Percentiles rank a stretch among this genome's conserved stretches.
phyloP scores from a whole-genome alignment of 2,888 invertebrate species.

The Caenorhabditis afra region DNA sequence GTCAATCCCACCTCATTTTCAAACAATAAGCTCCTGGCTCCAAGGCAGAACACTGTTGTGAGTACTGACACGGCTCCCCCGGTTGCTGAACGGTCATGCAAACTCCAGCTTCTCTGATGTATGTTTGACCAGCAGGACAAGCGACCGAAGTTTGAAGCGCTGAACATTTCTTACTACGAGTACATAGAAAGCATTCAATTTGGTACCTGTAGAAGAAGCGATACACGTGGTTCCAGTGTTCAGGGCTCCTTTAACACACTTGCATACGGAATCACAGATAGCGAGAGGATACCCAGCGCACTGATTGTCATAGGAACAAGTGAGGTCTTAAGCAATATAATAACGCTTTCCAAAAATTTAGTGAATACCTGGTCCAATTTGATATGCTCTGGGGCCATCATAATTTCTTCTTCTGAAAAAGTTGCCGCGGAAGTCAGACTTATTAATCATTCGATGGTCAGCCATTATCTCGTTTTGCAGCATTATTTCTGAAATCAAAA shows the following conservation, averaged over 20 bases:
- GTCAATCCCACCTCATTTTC: conserved; percentile 52
- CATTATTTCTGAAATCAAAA: conserved; percentile 36
- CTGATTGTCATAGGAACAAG: conserved; percentile 75
- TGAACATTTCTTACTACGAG: conserved; percentile 45
- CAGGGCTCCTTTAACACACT: conserved; percentile 77
- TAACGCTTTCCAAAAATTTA: no score
- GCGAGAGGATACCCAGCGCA: conserved; percentile 80
- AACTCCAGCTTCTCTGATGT: conserved; percentile 79
- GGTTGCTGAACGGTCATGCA: conserved; percentile 80
- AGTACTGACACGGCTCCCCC: conserved; percentile 80
- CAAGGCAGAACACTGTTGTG: conserved; percentile 79
- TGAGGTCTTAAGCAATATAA: no score
- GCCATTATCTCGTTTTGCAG: conserved; percentile 61
- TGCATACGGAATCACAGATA: conserved; percentile 79
- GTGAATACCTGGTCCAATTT: conserved; percentile 46
- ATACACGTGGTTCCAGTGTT: conserved; percentile 80
- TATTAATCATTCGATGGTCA: conserved; percentile 50
- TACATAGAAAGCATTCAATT: background rate
- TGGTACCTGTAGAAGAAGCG: conserved; percentile 61
- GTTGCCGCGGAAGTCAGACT: conserved; percentile 44
- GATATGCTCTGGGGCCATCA: conserved; percentile 46
- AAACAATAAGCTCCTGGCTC: conserved; percentile 80
- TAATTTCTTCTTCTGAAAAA: conserved; percentile 50
- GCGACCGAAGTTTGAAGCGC: conserved; percentile 64
- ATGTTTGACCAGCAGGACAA: conserved; percentile 78